Base-by-base conservation (phyloP, 2,113 vertebrate species). In the Coryphaenoides rupestris region DNA sequence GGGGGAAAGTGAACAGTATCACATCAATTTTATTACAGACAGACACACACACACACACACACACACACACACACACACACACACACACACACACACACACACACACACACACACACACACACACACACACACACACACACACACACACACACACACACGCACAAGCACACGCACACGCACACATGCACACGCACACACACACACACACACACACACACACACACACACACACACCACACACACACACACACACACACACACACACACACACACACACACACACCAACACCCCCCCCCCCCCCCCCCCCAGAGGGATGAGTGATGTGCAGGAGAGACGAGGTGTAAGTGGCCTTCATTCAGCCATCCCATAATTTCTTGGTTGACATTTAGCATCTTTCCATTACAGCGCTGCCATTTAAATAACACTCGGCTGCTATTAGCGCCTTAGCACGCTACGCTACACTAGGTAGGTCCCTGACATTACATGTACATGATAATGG, bases 351-450 rank as follows among this genome's bases (percentile, higher is more conserved):
- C 58, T 59, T 45, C 58, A 62, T 21, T 50, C 57, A 59, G 57
- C 60, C 67, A 78, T 75, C 69, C 73, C 69, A 83, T 81, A 24
- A 80, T 78, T 80, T 70, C 72, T n/a, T 50, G 61, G 23, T 54
- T 81, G 78, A 77, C 78, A 61, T 61, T 61, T 61, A 61, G 28
- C 58, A 24, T 57, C 21, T 17, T 23, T 57, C 55, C 55, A 57
- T 57, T 57, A 57, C 13, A 10, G 58, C 28, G n/a, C 28, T 45
- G 26, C 58, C 58, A 59, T 59, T 59, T 59, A 59, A 58, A 59
- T 45, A 59, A 59, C 26, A 59, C 58, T 33, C 56, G 7, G 56
- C 56, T 28, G 56, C 56, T 58, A 58, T 58, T 58, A 58, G 56
- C 56, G 26, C 56, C 17, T 21, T 59, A 59, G 58, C 58, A 6